phyloP scores from a whole-genome alignment of 2,888 invertebrate species.

The Xylota sylvarum region DNA sequence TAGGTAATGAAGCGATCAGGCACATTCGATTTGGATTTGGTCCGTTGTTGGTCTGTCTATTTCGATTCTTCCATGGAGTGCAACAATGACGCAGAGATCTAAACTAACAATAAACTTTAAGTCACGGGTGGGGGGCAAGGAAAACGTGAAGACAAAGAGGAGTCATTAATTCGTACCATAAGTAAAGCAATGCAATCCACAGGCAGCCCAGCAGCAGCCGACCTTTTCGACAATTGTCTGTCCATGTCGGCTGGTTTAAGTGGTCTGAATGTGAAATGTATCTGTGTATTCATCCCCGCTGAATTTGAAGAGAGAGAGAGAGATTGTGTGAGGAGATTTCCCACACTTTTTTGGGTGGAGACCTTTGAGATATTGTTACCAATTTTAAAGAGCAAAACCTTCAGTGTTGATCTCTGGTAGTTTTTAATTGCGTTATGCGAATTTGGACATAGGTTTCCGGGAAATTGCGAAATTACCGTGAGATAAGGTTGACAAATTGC shows the following conservation, averaged over 20 bases:
- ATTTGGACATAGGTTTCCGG: not conserved
- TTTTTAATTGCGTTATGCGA: constrained; percentile 6
- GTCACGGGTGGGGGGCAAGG: not conserved
- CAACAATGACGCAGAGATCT: constrained; percentile 40
- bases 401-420: constrained; percentile 2
- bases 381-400: constrained; percentile 25
- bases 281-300: not conserved
- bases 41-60: constrained; percentile 34
- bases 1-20: constrained; percentile 69
- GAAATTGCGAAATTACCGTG: not conserved
- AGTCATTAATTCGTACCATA: constrained; percentile 46
- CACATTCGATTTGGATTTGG: constrained; percentile 53
- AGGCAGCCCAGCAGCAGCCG: constrained; percentile 38
- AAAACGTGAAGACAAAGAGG: constrained; percentile 41
- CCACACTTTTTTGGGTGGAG: constrained; percentile 34
- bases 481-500: not conserved
- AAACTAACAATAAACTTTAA: constrained; percentile 11
- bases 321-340: constrained; percentile 41
- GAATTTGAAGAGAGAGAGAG: not conserved
- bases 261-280: constrained; percentile 45
- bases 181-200: constrained; percentile 13
- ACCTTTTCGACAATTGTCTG: constrained; percentile 60
- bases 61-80: constrained; percentile 36
- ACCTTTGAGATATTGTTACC: constrained; percentile 12
- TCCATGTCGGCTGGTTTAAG: constrained; percentile 41